Evolutionary conservation across 37 sponge, comb jelly and placozoan species (phyloP), one percentile per base, ranked within the genome.

Genomic region (Cliona cf. orientalis): DNA sequence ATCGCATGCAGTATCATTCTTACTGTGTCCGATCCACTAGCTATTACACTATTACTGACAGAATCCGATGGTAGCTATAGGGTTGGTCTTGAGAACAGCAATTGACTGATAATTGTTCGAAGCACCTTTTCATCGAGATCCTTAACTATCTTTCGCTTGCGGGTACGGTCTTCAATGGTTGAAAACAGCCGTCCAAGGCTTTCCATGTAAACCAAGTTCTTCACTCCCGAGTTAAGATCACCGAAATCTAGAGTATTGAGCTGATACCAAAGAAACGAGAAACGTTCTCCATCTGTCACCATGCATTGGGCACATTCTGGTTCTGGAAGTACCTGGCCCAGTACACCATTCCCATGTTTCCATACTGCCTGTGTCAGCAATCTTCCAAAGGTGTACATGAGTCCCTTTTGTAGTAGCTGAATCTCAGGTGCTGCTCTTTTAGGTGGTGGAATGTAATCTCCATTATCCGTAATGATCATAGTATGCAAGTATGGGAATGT

Each of bases 201-300:
- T 12, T 70, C 82, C 3, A 91, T 64, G 74, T 53, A 62, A 9
- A 81, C 86, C 55, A 91, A 9, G 53, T 91, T 91, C 74, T 86
- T 91, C 12, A 86, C 60, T 0, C 91, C 91, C 33, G 70, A 66
- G n/a, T 46, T 56, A 6, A 71, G 29, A 31, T 46, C 55, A 17
- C 22, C 26, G 22, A 81, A 62, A 29, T 93, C 86, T 37, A 89
- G 39, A 22, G 89, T 88, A 71, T 93, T 88, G 42, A 93, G 66
- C 66, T 93, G 93, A 49, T 84, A 89, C 84, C 84, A 88, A 0
- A 88, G 32, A 43, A 93, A 93, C n/a, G 90, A 72, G 49, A 93
- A 93, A 45, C 73, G 33, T 34, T 89, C 69, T 66, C 93, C 93
- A 75, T 85, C 74, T 3, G 93, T 89, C 2, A 89, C 69, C 22